Evolutionary conservation across 2,797 vertebrate species (phyloP).

Genomic region (Oryzias sinensis): DNA sequence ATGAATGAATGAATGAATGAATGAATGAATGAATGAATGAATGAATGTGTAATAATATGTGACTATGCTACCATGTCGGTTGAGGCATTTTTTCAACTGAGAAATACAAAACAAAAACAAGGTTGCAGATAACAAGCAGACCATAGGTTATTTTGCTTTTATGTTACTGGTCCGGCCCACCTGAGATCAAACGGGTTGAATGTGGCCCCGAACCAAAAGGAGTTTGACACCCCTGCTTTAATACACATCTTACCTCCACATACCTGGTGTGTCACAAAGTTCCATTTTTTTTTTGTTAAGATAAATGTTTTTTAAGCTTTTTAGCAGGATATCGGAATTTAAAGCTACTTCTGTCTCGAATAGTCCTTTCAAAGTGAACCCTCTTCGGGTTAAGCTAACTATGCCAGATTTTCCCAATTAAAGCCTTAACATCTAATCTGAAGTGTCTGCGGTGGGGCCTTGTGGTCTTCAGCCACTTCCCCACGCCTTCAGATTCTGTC

Average conservation of each 20-base stretch:
- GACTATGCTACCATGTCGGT: too few relatives aligned
- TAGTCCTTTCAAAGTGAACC: conserved; percentile 19
- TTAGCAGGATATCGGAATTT: conserved; percentile 23
- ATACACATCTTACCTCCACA: too few relatives aligned
- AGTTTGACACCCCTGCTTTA: neutral
- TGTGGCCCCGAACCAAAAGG: neutral
- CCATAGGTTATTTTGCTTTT: too few relatives aligned
- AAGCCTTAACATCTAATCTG: conserved; percentile 15
- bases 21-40: too few relatives aligned
- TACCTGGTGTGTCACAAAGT: conserved; percentile 8
- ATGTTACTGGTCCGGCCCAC: too few relatives aligned
- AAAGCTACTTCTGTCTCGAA: conserved; percentile 21
- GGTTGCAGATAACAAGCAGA: too few relatives aligned
- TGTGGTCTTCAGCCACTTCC: neutral
- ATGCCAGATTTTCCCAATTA: conserved; percentile 26
- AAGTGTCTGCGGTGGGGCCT: neutral
- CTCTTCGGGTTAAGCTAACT: conserved; percentile 15
- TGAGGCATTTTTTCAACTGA: too few relatives aligned
- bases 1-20: too few relatives aligned
- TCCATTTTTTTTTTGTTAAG: neutral
- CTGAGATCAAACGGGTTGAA: too few relatives aligned
- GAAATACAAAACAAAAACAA: too few relatives aligned
- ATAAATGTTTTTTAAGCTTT: conserved; percentile 11
- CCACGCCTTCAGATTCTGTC: conserved; percentile 3
- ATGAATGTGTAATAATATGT: too few relatives aligned